These are phyloP conservation scores for Periplaneta americana DNA, from an alignment of 1,140 invertebrate species.

Conservation along the genomic window DNA sequence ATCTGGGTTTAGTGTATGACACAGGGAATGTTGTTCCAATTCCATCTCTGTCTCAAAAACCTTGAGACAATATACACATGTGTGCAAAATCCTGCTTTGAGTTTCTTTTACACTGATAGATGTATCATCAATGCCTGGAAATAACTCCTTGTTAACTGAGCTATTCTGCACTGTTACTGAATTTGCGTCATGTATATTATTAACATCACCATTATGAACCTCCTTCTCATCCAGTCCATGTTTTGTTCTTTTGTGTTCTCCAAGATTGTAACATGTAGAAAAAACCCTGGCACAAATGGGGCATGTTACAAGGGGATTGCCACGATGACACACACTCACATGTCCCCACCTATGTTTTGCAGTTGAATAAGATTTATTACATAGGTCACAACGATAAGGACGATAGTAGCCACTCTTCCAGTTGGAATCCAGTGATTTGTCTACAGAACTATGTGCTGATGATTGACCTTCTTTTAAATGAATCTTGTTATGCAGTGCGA, in stretches of 20 bases:
- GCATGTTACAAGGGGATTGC: slow-evolving; percentile 44
- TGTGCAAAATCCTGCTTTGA: background rate
- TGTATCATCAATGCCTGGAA: background rate
- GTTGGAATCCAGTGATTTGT: background rate
- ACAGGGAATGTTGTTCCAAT: background rate
- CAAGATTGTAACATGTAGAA: slow-evolving; percentile 41
- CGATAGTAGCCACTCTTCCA: slow-evolving; percentile 26
- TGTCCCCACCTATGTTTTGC: slow-evolving; percentile 49
- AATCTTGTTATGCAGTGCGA: slow-evolving; percentile 43
- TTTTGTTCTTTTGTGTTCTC: slow-evolving; percentile 43
- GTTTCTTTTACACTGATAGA: background rate
- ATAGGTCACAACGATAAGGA: slow-evolving; percentile 45
- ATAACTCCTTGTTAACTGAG: background rate
- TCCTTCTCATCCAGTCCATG: slow-evolving; percentile 27
- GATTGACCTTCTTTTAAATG: slow-evolving; percentile 33
- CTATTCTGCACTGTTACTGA: background rate
- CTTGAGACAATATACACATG: background rate
- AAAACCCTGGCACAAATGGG: slow-evolving; percentile 42
- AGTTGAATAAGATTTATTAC: slow-evolving; percentile 45
- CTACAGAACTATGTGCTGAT: background rate
- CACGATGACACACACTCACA: slow-evolving; percentile 43
- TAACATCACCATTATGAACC: background rate
- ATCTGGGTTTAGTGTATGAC: background rate
- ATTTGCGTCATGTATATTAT: background rate
- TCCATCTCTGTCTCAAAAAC: background rate